Conservation (phyloP, 2,888 invertebrate genomes). For the Altica lythri region DNA sequence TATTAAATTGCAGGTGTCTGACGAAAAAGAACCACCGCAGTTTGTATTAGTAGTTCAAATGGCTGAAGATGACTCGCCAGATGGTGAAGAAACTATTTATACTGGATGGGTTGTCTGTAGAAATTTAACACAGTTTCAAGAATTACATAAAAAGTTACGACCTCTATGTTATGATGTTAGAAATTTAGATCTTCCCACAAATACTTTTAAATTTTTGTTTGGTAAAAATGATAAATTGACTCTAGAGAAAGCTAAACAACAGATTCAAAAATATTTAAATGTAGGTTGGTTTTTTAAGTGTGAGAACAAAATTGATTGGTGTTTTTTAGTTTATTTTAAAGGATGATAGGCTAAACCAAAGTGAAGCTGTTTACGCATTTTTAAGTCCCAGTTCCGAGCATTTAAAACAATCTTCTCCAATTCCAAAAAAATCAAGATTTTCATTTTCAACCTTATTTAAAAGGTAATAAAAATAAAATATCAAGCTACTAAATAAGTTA, state of each 20-base stretch:
- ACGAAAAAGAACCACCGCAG: constrained; percentile 64
- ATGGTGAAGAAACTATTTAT: constrained; percentile 61
- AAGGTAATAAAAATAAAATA: constrained; percentile 63
- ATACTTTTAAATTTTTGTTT: constrained; percentile 80
- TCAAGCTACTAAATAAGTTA: constrained; percentile 2
- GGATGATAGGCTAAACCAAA: constrained; percentile 84
- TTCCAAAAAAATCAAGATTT: constrained; percentile 85
- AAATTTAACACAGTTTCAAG: constrained; percentile 69
- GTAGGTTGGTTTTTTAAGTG: constrained; percentile 65
- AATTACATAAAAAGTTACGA: constrained; percentile 80
- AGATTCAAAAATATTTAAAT: constrained; percentile 85
- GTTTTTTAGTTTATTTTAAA: constrained; percentile 80
- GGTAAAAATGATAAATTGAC: constrained; percentile 81
- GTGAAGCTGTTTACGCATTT: constrained; percentile 88
- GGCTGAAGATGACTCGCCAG: constrained; percentile 65
- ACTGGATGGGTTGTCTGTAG: constrained; percentile 72
- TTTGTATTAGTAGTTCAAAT: constrained; percentile 84
- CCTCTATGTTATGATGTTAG: constrained; percentile 82
- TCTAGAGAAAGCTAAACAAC: constrained; percentile 79
- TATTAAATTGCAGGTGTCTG: constrained; percentile 51
- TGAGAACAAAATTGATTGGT: too few relatives aligned
- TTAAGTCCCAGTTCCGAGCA: constrained; percentile 91
- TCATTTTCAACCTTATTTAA: constrained; percentile 86
- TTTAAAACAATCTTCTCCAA: constrained; percentile 75
- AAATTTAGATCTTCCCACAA: constrained; percentile 81